phyloP scores from a whole-genome alignment of 2,888 invertebrate genomes.

The Stratiomys singularior region DNA sequence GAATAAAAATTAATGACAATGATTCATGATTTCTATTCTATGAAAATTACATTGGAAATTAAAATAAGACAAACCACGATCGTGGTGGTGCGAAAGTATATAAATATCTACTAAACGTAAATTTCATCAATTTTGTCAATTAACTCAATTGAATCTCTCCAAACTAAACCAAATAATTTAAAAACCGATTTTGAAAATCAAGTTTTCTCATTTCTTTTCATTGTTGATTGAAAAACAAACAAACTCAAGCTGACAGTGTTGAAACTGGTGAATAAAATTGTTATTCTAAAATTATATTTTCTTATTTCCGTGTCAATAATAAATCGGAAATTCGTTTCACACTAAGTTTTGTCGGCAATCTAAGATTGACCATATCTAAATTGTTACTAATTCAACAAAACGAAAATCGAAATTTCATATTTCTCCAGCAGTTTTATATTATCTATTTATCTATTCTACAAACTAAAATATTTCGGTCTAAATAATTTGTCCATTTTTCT shows the following conservation, averaged over 20 bases:
- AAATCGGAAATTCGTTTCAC: background rate
- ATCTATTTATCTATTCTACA: slow-evolving; percentile 47
- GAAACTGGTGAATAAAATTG: slow-evolving; percentile 52
- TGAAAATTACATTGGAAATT: background rate
- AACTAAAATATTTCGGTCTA: slow-evolving; percentile 30
- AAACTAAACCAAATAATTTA: no score
- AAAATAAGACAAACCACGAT: background rate
- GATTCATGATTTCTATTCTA: no score
- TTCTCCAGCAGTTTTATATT: slow-evolving; percentile 30
- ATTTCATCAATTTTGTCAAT: no score
- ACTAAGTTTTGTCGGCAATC: background rate
- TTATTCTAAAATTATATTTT: slow-evolving; percentile 47
- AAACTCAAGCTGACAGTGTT: slow-evolving; percentile 51
- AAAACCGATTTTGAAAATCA: no score
- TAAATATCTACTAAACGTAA: background rate
- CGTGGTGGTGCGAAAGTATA: background rate
- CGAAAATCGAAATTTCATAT: slow-evolving; percentile 5
- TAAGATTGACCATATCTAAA: slow-evolving; percentile 25
- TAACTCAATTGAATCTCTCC: no score
- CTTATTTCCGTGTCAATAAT: slow-evolving; percentile 8
- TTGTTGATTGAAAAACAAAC: slow-evolving; percentile 5
- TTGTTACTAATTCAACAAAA: slow-evolving; percentile 20
- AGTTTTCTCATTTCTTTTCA: no score
- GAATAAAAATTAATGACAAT: no score
- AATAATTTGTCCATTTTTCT: background rate